phyloP scores from a whole-genome alignment of 2,797 vertebrate genomes.

The Poecilia velifera region DNA sequence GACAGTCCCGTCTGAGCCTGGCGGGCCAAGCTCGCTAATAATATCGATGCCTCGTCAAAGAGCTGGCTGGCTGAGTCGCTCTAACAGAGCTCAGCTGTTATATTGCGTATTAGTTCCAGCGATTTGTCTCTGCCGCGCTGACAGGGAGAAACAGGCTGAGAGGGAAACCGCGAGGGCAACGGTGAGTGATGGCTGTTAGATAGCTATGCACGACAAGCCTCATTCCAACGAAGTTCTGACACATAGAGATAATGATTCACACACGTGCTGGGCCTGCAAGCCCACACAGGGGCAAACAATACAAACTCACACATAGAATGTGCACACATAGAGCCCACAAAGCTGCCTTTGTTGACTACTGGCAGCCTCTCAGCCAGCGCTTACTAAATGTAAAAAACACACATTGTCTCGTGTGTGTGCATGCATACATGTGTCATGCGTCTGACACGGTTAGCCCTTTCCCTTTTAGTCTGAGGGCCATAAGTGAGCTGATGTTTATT shows the following conservation, averaged over 20 bases:
- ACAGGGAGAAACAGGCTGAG: slow-evolving; percentile 54
- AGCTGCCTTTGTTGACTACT: slow-evolving; percentile 78
- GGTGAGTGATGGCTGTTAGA: slow-evolving; percentile 67
- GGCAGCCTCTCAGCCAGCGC: slow-evolving; percentile 63
- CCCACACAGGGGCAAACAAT: slow-evolving; percentile 73
- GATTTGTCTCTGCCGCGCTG: slow-evolving; percentile 68
- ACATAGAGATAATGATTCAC: slow-evolving; percentile 77
- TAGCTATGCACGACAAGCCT: slow-evolving; percentile 65
- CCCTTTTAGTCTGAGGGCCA: slow-evolving; percentile 34
- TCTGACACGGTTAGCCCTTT: slow-evolving; percentile 63
- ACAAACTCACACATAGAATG: slow-evolving; percentile 39
- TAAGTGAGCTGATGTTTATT: slow-evolving; percentile 17
- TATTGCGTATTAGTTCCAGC: slow-evolving; percentile 72
- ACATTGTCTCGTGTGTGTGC: slow-evolving; percentile 51
- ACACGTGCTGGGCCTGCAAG: slow-evolving; percentile 72
- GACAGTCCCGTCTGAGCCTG: slow-evolving; percentile 38
- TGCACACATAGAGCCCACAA: slow-evolving; percentile 65
- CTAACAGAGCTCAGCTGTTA: slow-evolving; percentile 42
- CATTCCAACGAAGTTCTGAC: slow-evolving; percentile 67
- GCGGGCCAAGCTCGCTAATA: slow-evolving; percentile 47
- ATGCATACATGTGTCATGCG: slow-evolving; percentile 48
- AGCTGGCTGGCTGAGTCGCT: slow-evolving; percentile 54
- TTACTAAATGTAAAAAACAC: slow-evolving; percentile 69
- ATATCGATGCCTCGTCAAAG: slow-evolving; percentile 51
- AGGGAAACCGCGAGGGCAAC: slow-evolving; percentile 48